These are phyloP conservation scores for Cossypha caffra DNA, from an alignment of 2,797 vertebrate genomes.

Conservation along the genomic window DNA sequence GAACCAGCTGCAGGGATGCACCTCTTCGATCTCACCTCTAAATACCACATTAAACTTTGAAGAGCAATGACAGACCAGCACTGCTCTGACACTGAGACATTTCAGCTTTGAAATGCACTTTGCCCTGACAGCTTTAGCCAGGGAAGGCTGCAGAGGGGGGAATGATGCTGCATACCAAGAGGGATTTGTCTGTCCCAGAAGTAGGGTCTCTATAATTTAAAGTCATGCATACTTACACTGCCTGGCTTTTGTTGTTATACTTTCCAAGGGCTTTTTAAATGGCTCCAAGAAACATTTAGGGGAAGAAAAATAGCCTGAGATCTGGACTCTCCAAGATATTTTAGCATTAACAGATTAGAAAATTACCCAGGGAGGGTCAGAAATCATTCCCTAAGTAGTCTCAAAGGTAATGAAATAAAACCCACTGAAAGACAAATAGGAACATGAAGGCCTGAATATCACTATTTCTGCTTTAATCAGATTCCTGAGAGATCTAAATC, in stretches of 20 bases:
- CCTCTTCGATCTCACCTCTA: background rate
- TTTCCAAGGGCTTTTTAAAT: slow-evolving; percentile 16
- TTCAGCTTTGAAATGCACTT: background rate
- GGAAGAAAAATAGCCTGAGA: background rate
- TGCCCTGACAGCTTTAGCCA: background rate
- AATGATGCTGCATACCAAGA: background rate
- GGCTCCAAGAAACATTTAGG: background rate
- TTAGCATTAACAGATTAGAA: slow-evolving; percentile 8
- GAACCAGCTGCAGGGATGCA: background rate
- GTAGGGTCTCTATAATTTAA: background rate
- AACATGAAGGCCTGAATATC: background rate
- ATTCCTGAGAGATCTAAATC: background rate
- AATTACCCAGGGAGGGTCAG: slow-evolving; percentile 2
- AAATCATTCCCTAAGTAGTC: slow-evolving; percentile 31
- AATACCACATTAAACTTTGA: background rate
- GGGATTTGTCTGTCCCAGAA: background rate
- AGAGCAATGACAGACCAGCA: background rate
- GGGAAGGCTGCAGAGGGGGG: background rate
- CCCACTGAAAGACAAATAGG: slow-evolving; percentile 20
- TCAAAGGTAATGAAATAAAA: slow-evolving; percentile 49
- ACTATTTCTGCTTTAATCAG: background rate
- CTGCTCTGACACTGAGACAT: background rate
- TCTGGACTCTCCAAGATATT: background rate
- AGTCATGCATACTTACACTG: background rate
- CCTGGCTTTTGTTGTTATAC: background rate